These are phyloP conservation scores for Lagria hirta DNA, from an alignment of 2,888 invertebrate species.

Conservation along the genomic window DNA sequence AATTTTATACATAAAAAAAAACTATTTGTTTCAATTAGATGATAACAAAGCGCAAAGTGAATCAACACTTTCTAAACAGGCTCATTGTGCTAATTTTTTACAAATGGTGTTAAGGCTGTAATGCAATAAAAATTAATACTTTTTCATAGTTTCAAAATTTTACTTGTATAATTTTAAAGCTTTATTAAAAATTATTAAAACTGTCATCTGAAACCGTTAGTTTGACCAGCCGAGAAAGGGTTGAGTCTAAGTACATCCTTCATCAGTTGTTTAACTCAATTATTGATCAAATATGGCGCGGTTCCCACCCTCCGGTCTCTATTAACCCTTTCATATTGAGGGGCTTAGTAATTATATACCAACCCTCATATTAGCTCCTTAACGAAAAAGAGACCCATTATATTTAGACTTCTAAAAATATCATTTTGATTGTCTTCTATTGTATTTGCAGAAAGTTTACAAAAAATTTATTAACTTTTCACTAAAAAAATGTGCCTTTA, in stretches of 20 bases:
- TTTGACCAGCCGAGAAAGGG: conserved; percentile 42
- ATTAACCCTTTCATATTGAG: conserved; percentile 55
- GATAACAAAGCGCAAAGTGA: conserved; percentile 20
- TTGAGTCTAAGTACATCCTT: conserved; percentile 51
- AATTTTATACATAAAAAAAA: too few relatives aligned
- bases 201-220: conserved; percentile 35
- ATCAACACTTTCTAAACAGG: too few relatives aligned
- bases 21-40: conserved; percentile 25
- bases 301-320: conserved; percentile 53
- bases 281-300: conserved; percentile 57
- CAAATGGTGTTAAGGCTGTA: too few relatives aligned
- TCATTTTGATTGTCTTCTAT: conserved; percentile 42
- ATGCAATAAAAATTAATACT: too few relatives aligned
- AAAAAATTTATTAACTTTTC: conserved; percentile 42
- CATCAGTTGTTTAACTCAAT: conserved; percentile 56
- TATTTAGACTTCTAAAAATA: conserved; percentile 48
- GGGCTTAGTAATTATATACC: conserved; percentile 55
- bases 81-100: too few relatives aligned
- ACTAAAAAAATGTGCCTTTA: too few relatives aligned
- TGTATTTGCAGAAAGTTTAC: conserved; percentile 37
- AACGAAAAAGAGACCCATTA: conserved; percentile 50
- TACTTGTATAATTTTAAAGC: too few relatives aligned
- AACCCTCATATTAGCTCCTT: conserved; percentile 53
- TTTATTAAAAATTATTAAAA: conserved; percentile 33
- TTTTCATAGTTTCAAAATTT: too few relatives aligned